A percentile compares a stretch with the other conserved stretches of the same genome.
Conservation (phyloP, 2,113 vertebrate species). For the Panthera tigris region DNA sequence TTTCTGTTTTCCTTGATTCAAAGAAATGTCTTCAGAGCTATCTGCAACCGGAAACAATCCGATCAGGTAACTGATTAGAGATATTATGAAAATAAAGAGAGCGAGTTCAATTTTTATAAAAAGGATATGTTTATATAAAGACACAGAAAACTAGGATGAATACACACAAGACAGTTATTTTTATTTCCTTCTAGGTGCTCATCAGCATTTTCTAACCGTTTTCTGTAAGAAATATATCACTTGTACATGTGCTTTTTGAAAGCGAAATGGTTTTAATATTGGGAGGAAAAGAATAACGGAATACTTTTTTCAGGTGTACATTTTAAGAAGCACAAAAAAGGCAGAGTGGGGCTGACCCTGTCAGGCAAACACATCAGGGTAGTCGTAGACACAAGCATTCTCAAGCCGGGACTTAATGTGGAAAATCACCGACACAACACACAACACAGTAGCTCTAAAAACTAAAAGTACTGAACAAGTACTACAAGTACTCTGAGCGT, state of each 20-base stretch:
- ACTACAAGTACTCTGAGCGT: neutral
- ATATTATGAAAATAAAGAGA: slow-evolving; percentile 27
- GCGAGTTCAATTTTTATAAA: slow-evolving; percentile 20
- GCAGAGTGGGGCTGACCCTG: neutral
- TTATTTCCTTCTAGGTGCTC: neutral
- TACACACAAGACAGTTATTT: neutral
- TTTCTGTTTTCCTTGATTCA: slow-evolving; percentile 32
- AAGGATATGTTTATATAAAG: neutral
- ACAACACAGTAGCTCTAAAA: neutral
- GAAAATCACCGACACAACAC: neutral
- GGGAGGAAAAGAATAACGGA: neutral
- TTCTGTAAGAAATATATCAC: slow-evolving; percentile 9
- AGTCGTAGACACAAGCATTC: neutral
- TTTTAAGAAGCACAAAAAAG: neutral
- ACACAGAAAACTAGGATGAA: neutral
- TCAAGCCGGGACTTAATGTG: neutral
- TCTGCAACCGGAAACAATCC: neutral
- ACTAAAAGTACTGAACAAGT: neutral
- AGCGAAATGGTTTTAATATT: slow-evolving; percentile 12
- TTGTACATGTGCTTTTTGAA: neutral
- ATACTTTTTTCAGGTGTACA: neutral
- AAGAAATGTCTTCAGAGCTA: slow-evolving; percentile 28
- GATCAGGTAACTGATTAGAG: neutral
- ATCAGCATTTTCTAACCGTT: slow-evolving; percentile 31
- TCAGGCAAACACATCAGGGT: neutral